A percentile compares a stretch with the other conserved stretches of the same genome.
Conservation (phyloP, 2,797 vertebrate genomes). For the Peromyscus attwateri region DNA sequence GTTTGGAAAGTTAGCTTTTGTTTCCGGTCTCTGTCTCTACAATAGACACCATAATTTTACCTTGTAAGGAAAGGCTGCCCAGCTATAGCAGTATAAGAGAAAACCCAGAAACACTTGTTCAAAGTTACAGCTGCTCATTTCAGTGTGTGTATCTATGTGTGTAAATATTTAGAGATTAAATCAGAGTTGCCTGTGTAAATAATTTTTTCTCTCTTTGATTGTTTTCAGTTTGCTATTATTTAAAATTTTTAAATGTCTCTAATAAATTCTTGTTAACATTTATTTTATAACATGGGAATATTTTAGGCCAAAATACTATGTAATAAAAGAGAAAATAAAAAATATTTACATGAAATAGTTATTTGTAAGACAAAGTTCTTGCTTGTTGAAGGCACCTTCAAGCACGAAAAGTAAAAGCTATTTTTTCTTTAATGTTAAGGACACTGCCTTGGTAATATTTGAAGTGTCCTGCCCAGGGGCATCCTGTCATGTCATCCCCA, state of each 20-base stretch:
- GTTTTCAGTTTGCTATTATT: neutral
- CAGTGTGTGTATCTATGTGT: neutral
- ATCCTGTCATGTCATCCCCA: neutral
- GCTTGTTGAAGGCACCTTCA: neutral
- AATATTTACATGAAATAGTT: neutral
- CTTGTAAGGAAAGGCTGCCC: neutral
- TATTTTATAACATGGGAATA: conserved; percentile 4
- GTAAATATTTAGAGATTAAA: neutral
- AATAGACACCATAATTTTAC: neutral
- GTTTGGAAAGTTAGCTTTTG: neutral
- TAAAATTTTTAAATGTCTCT: neutral
- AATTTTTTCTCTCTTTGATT: neutral
- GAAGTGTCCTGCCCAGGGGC: neutral
- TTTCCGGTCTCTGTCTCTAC: neutral
- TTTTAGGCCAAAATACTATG: neutral
- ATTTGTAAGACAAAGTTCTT: conserved; percentile 16
- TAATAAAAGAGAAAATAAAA: neutral
- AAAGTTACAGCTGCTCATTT: neutral
- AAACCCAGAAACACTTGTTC: neutral
- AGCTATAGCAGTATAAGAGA: neutral
- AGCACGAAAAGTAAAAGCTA: neutral
- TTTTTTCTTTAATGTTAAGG: neutral
- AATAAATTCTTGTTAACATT: neutral
- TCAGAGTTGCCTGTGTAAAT: neutral
- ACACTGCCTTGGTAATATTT: neutral